Conservation (phyloP, 1,140 invertebrate genomes). For the Trissolcus basalis region DNA sequence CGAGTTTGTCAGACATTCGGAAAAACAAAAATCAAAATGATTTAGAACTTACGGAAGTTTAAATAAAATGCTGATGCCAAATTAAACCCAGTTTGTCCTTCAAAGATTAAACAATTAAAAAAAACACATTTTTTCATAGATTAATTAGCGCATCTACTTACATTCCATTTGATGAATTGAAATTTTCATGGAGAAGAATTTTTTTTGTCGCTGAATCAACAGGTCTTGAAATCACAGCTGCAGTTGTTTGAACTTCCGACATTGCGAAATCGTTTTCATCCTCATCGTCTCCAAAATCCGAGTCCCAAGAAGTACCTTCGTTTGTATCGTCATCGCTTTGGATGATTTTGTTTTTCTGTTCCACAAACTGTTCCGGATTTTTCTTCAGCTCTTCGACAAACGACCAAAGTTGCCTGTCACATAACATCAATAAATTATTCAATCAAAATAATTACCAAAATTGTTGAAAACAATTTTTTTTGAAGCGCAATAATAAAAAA, state of each 20-base stretch:
- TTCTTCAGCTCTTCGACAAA: constrained; percentile 69
- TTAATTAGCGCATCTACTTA: constrained; percentile 5
- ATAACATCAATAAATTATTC: constrained; percentile 5
- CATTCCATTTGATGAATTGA: constrained; percentile 3
- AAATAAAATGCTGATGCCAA: too few species aligned
- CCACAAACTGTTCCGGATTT: constrained; percentile 63
- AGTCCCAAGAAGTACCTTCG: constrained; percentile 69
- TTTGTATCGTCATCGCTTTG: constrained; percentile 59
- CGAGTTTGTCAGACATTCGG: too few species aligned
- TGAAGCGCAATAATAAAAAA: background rate
- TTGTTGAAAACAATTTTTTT: too few species aligned
- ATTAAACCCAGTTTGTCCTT: too few species aligned
- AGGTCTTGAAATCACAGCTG: constrained; percentile 7
- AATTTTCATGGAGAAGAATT: background rate
- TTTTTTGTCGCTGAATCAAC: background rate
- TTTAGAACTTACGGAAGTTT: too few species aligned
- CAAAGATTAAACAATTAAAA: too few species aligned
- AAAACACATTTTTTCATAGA: too few species aligned
- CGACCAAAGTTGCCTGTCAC: constrained; percentile 63
- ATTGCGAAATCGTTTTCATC: constrained; percentile 15
- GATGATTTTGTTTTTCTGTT: constrained; percentile 30
- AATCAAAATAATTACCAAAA: too few species aligned
- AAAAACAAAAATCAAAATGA: too few species aligned
- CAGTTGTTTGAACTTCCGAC: constrained; percentile 14
- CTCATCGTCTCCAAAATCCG: constrained; percentile 70